These are phyloP conservation scores for Lamellibrachia luymesi DNA, from an alignment of 1,140 invertebrate genomes.

Conservation along the genomic window DNA sequence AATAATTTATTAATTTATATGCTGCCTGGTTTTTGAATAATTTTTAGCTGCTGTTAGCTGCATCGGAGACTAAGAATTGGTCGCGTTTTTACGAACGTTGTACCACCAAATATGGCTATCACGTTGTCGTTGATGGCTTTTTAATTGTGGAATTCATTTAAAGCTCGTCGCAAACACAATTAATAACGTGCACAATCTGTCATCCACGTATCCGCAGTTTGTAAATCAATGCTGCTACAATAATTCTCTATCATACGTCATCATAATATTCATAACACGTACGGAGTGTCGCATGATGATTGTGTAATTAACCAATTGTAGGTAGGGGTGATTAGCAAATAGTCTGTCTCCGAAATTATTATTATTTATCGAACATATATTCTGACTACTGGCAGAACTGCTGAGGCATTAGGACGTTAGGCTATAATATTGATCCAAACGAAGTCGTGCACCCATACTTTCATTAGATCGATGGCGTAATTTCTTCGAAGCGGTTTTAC, in stretches of 20 bases:
- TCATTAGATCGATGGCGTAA: not conserved
- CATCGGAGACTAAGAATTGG: not conserved
- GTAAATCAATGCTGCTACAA: not conserved
- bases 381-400: too few species aligned
- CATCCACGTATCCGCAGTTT: not conserved
- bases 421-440: not conserved
- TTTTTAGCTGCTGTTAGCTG: not conserved
- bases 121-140: too few species aligned
- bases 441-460: not conserved
- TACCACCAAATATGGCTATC: not conserved
- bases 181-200: not conserved
- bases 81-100: not conserved
- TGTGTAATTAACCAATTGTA: not conserved
- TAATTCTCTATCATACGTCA: not conserved
- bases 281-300: not conserved
- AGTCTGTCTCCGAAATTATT: too few species aligned
- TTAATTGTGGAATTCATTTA: too few species aligned
- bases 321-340: not conserved
- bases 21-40: not conserved
- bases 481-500: not conserved
- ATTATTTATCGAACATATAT: too few species aligned
- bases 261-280: not conserved
- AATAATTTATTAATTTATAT: not conserved
- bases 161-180: not conserved
- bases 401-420: not conserved